Evolutionary conservation across 1,140 invertebrate species (phyloP).

Genomic region (Grapholita molesta): DNA sequence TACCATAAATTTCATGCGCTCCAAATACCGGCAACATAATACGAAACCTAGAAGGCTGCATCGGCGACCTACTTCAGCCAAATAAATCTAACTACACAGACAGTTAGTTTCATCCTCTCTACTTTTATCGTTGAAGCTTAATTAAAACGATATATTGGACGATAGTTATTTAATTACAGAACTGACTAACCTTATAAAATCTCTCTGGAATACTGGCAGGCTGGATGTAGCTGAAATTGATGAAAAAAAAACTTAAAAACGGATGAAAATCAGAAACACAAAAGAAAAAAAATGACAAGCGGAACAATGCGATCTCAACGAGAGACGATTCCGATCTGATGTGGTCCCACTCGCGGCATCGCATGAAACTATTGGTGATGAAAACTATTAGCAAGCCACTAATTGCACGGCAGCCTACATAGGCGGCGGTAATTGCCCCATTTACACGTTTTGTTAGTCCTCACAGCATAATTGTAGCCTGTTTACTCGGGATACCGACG

Average conservation of each 20-base stretch:
- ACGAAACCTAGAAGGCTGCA: slow-evolving; percentile 36
- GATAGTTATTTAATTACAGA: slow-evolving; percentile 12
- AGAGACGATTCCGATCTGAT: slow-evolving; percentile 60
- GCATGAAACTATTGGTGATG: slow-evolving; percentile 66
- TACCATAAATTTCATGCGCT: slow-evolving; percentile 40
- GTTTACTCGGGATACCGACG: slow-evolving; percentile 55
- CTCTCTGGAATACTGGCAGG: slow-evolving; percentile 14
- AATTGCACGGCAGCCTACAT: slow-evolving; percentile 74
- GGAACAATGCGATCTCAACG: slow-evolving; percentile 46
- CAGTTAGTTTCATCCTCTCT: slow-evolving; percentile 20
- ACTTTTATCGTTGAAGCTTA: slow-evolving; percentile 9
- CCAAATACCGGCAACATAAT: slow-evolving; percentile 28
- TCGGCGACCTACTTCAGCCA: slow-evolving; percentile 33
- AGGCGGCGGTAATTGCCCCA: slow-evolving; percentile 71
- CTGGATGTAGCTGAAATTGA: slow-evolving; percentile 19
- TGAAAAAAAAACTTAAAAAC: slow-evolving; percentile 14
- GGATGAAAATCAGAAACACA: too few species aligned
- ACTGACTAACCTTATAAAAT: slow-evolving; percentile 31
- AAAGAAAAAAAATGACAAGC: slow-evolving; percentile 24
- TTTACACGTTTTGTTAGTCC: slow-evolving; percentile 75
- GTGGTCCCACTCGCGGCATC: slow-evolving; percentile 38
- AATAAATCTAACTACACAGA: slow-evolving; percentile 38
- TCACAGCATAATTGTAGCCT: slow-evolving; percentile 69
- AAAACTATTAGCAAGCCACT: slow-evolving; percentile 74
- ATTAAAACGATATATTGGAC: slow-evolving; percentile 10